Evolutionary conservation across 2,888 invertebrate species (phyloP).

Genomic region (Litoditis marina): DNA sequence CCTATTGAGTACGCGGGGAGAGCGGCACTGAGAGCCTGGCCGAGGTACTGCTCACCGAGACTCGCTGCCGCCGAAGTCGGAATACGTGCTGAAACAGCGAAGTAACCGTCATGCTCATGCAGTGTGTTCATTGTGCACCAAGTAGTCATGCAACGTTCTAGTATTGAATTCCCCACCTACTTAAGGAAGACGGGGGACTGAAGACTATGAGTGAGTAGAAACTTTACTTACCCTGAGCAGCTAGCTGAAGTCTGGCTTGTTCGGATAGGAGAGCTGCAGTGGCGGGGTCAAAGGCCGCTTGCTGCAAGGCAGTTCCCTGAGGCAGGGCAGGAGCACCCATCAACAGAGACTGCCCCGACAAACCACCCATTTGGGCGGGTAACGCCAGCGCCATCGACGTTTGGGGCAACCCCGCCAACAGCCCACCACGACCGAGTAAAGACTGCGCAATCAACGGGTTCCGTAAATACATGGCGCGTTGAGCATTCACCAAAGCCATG

Average conservation of each 20-base stretch:
- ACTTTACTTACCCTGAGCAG: constrained; percentile 22
- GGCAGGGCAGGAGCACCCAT: constrained; percentile 16
- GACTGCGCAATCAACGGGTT: constrained; percentile 32
- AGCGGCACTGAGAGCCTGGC: constrained; percentile 35
- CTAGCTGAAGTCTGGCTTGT: constrained; percentile 32
- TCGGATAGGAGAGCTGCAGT: constrained; percentile 31
- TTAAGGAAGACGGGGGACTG: no score
- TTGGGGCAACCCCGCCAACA: constrained; percentile 12
- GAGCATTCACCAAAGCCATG: constrained; percentile 18
- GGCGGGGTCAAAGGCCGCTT: constrained; percentile 13
- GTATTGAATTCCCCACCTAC: no score
- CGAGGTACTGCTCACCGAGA: constrained; percentile 41
- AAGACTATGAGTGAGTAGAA: no score
- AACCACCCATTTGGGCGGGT: constrained; percentile 8
- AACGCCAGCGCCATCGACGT: neutral
- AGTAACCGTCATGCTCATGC: constrained; percentile 1
- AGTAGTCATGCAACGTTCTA: no score
- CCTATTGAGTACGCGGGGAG: constrained; percentile 35
- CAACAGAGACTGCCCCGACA: constrained; percentile 34
- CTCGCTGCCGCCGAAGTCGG: constrained; percentile 26
- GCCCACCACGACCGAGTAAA: constrained; percentile 23
- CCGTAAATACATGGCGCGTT: constrained; percentile 30
- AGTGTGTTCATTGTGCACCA: neutral
- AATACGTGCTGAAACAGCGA: constrained; percentile 18
- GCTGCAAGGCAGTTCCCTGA: constrained; percentile 15